These are phyloP conservation scores for Oeneis ivallda DNA, from an alignment of 2,888 invertebrate genomes.

Conservation along the genomic window DNA sequence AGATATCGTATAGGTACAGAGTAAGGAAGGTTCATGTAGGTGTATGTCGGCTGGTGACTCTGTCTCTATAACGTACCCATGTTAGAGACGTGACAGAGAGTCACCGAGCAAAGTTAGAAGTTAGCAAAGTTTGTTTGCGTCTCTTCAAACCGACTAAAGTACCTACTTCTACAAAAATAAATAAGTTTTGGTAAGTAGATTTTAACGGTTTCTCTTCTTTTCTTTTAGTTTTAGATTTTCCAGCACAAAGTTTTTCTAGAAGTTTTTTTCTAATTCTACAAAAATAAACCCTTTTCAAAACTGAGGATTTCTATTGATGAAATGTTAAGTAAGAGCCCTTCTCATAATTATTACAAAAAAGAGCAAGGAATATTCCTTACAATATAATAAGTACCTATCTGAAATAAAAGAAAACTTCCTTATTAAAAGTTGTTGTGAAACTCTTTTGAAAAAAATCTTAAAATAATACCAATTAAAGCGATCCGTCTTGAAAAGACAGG, in stretches of 20 bases:
- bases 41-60: too few species aligned
- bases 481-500: conserved; percentile 32
- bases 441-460: conserved; percentile 24
- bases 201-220: too few species aligned
- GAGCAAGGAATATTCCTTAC: conserved; percentile 16
- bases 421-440: conserved; percentile 22
- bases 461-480: conserved; percentile 31
- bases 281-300: background rate
- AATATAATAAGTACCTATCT: background rate
- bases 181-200: too few species aligned
- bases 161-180: too few species aligned
- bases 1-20: too few species aligned
- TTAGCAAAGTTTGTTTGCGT: background rate
- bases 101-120: background rate
- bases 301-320: background rate
- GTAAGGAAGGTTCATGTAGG: too few species aligned
- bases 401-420: conserved; percentile 17
- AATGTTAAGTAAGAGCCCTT: background rate
- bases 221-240: too few species aligned
- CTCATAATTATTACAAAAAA: conserved; percentile 5
- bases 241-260: too few species aligned
- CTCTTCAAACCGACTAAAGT: too few species aligned
- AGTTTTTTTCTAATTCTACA: too few species aligned
- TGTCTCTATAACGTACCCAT: background rate
- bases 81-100: too few species aligned